A percentile compares a stretch with the other conserved stretches of the same genome.
Conservation (phyloP, 2,113 vertebrate genomes). For the Drymodes brunneopygia region DNA sequence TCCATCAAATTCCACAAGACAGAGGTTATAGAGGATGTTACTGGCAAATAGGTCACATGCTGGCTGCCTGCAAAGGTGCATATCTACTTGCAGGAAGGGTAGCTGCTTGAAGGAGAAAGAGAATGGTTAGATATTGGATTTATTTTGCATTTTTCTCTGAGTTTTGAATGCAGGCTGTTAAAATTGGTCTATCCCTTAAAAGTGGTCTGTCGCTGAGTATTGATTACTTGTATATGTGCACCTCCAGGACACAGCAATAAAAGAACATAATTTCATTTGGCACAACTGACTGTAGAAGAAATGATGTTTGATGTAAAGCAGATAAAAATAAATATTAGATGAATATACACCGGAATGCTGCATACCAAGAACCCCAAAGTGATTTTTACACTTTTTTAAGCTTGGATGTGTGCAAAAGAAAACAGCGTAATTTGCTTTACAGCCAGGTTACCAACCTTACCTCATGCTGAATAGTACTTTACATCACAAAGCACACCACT, state of each 20-base stretch:
- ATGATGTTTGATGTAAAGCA: neutral
- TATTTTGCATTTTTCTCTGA: neutral
- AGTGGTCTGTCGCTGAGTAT: neutral
- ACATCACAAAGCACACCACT: neutral
- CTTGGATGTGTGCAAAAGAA: neutral
- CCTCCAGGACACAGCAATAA: neutral
- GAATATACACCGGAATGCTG: neutral
- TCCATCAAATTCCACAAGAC: neutral
- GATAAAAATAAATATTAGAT: neutral
- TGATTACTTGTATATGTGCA: neutral
- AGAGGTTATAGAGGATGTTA: neutral
- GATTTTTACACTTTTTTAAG: neutral
- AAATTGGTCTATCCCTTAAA: neutral
- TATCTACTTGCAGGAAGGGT: neutral
- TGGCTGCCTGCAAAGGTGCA: neutral
- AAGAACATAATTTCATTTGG: neutral
- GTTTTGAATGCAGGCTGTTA: neutral
- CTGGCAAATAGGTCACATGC: neutral
- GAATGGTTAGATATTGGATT: neutral
- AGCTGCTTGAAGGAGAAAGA: neutral
- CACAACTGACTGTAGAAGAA: neutral
- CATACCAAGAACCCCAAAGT: neutral
- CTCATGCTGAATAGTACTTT: neutral
- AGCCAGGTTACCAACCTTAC: neutral
- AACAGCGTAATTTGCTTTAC: neutral